Conservation (phyloP, 2,888 invertebrate species). For the Amblyjoppa proteus region DNA sequence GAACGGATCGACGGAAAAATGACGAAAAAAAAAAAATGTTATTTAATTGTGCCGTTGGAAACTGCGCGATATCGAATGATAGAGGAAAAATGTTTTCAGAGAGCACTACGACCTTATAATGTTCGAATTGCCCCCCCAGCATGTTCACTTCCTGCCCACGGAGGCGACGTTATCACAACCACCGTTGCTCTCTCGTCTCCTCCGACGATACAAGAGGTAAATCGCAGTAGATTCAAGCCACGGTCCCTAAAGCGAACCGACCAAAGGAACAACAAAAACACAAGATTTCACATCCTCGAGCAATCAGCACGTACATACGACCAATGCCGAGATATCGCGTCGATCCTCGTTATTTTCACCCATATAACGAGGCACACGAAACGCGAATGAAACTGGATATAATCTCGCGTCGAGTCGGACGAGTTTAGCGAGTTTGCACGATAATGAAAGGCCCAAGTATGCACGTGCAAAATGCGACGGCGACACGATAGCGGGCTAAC, state of each 20-base stretch:
- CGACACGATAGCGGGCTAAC: slow-evolving; percentile 26
- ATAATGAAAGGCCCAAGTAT: slow-evolving; percentile 24
- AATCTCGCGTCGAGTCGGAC: slow-evolving; percentile 25
- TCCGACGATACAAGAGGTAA: slow-evolving; percentile 13
- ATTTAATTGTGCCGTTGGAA: neutral
- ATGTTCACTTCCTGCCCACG: slow-evolving; percentile 43
- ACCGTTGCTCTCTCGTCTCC: slow-evolving; percentile 20
- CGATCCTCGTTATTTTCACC: slow-evolving; percentile 15
- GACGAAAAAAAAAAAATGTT: neutral
- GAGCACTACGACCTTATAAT: slow-evolving; percentile 14
- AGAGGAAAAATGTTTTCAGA: slow-evolving; percentile 2
- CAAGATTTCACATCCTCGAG: slow-evolving; percentile 43
- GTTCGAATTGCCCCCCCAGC: slow-evolving; percentile 16
- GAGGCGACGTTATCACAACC: slow-evolving; percentile 53
- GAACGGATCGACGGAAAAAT: slow-evolving; percentile 30
- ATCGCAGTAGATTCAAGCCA: neutral
- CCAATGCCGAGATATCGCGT: slow-evolving; percentile 26
- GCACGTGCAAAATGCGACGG: slow-evolving; percentile 27
- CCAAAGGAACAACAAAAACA: neutral
- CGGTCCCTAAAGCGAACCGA: neutral
- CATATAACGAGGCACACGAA: slow-evolving; percentile 2
- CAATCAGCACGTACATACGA: slow-evolving; percentile 30
- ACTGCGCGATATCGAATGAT: too few species aligned
- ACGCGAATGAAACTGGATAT: slow-evolving; percentile 9
- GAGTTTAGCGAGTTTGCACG: slow-evolving; percentile 16